Base-by-base conservation (phyloP, 2,888 invertebrate species). In the Zygaena filipendulae region DNA sequence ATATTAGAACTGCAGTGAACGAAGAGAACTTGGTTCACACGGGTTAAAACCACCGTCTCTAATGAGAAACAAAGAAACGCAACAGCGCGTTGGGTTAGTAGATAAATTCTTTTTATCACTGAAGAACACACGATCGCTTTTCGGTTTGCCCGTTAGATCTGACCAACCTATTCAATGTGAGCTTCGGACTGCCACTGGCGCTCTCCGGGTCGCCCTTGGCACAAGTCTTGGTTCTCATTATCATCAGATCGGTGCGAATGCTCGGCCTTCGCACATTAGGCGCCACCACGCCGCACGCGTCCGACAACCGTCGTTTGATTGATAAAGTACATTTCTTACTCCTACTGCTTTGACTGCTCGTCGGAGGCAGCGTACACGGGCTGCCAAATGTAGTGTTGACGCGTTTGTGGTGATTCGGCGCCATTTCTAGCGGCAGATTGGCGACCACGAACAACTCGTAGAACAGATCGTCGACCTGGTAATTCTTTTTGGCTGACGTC, bases 221-320 rank as follows among this genome's bases (percentile, higher is more conserved):
- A 74, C 87, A 86, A 35, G 90, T 90, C 74, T 91, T 91, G 43
- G 89, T 90, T 61, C 91, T 86, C 87, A 93, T 90, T 48, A 92
- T 89, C 86, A 92, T 88, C 43, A 93, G 82, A 61, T 95, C 94
- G 4, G 93, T 94, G 37, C 93, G 82, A 41, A 95, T 91, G 63
- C 92, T 92, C 16, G 94, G 94, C 23, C 94, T 81, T 27, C 93
- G 81, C 1, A 91, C 93, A 55, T 92, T 92, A 2, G 92, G 91
- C n/a, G 92, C 90, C 11, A 93, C 91, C 4, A 92, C 91, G 3
- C 93, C 93, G 52, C 92, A 92, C 2, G 93, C 93, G 53, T 93
- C 93, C 40, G 92, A 92, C 43, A 92, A 71, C 27, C 91, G 83
- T 33, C 92, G 81, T 47, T 92, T 90, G 39, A 93, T 91, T 23